Evolutionary conservation across 2,888 invertebrate genomes (phyloP).

Genomic region (Epinotia demarniana): DNA sequence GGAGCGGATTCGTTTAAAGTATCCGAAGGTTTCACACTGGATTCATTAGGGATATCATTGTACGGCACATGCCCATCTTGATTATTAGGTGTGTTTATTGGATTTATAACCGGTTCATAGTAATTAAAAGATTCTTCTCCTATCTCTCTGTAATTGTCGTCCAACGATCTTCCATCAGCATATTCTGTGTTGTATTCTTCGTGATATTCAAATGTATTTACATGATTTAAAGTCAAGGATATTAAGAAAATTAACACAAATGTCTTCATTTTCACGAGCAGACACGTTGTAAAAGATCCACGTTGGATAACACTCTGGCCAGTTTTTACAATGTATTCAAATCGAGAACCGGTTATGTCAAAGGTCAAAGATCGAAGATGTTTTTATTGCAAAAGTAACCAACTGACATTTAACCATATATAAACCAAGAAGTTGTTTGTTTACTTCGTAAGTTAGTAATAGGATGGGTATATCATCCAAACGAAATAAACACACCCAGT

Average conservation of each 20-base stretch:
- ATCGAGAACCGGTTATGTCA: conserved; percentile 36
- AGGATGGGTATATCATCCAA: no score
- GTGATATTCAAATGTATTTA: conserved; percentile 43
- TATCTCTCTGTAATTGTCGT: conserved; percentile 5
- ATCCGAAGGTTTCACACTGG: conserved; percentile 6
- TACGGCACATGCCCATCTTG: background rate
- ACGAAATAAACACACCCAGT: no score
- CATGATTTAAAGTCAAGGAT: conserved; percentile 38
- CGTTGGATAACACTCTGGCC: conserved; percentile 29
- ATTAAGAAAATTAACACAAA: conserved; percentile 14
- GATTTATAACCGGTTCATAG: background rate
- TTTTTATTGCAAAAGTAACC: conserved; percentile 20
- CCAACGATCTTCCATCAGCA: conserved; percentile 47
- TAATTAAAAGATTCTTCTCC: background rate
- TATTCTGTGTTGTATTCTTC: conserved; percentile 45
- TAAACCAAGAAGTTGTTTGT: background rate
- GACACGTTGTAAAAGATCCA: conserved; percentile 22
- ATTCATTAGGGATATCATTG: conserved; percentile 15
- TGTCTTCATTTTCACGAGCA: conserved; percentile 18
- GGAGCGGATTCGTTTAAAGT: background rate
- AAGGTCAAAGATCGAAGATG: conserved; percentile 25
- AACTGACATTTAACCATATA: conserved; percentile 12
- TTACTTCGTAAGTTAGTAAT: background rate
- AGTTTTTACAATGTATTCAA: conserved; percentile 16
- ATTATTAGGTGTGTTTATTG: background rate